Base-by-base conservation (phyloP, 2,797 vertebrate species). In the Poecilia velifera region DNA sequence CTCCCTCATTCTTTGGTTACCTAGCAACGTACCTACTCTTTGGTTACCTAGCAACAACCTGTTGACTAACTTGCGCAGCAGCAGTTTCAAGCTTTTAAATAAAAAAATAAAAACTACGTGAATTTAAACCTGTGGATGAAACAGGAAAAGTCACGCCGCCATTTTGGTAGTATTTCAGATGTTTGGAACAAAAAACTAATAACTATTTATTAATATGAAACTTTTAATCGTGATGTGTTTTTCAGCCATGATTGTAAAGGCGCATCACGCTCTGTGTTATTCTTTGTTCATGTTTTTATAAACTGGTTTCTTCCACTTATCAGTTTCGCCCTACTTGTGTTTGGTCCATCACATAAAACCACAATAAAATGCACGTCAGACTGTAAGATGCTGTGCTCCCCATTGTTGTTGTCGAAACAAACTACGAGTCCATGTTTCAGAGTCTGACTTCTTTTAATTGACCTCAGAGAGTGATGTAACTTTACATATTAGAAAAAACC, bases 381-480 rank as follows among this genome's bases (percentile, higher is more conserved):
- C 31, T 62, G 59, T 28, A 57, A 57, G 53, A 18, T 1, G 34
- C 31, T 8, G 6, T 1, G 34, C 3, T 62, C 14, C 31, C 59
- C 18, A 16, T 36, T 13, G 57, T 59, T 34, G 31, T 64, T 36
- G 31, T 64, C 20, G 0, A 43, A 76, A 77, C 18, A 90, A 84
- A 84, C 18, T 39, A 31, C 1, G 36, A 10, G 18, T 4, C 28
- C 5, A 25, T 74, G 55, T 74, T 53, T 87, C 66, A 83, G 84
- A 84, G 84, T 89, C 84, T 74, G 82, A 88, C 88, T 84, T 76
- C 71, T 89, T 93, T 94, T 91, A 93, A 87, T 93, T 84, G 85
- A 75, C 82, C 93, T 94, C 68, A 86, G 91, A 93, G 90, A 88
- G 84, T 85, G 84, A 91, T 86, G 74, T 84, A 90, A 88, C 72